Conservation (phyloP, 2,797 vertebrate genomes). For the Channa striata region DNA sequence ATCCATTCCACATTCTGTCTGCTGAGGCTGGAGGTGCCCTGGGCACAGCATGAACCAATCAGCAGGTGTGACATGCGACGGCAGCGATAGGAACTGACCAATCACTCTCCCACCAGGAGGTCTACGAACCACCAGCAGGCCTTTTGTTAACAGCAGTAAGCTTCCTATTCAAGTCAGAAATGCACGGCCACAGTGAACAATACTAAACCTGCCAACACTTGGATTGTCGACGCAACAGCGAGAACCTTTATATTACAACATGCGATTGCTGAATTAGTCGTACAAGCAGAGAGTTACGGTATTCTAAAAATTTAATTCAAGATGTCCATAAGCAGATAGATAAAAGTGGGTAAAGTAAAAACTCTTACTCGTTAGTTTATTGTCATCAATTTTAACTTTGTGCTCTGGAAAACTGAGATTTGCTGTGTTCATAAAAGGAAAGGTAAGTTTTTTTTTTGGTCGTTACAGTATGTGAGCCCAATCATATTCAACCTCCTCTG, state of each 20-base stretch:
- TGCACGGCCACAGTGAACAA: constrained; percentile 44
- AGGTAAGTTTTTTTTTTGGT: constrained; percentile 36
- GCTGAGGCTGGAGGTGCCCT: constrained; percentile 43
- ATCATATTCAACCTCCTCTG: constrained; percentile 61
- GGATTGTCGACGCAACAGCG: constrained; percentile 17
- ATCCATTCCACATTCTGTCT: constrained; percentile 46
- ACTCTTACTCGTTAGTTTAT: too few species aligned
- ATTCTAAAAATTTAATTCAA: too few species aligned
- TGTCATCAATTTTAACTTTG: neutral
- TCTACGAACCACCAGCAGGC: constrained; percentile 69
- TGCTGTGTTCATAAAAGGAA: constrained; percentile 41
- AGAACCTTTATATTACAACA: constrained; percentile 6
- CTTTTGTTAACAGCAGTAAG: constrained; percentile 63
- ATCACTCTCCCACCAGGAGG: constrained; percentile 74
- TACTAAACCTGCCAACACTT: constrained; percentile 24
- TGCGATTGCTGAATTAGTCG: neutral
- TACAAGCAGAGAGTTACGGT: too few species aligned
- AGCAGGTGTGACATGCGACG: constrained; percentile 76
- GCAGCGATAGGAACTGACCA: constrained; percentile 75
- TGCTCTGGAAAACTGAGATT: too few species aligned
- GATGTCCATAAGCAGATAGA: too few species aligned
- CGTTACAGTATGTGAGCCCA: constrained; percentile 20
- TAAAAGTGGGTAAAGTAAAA: neutral
- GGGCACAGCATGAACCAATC: constrained; percentile 70
- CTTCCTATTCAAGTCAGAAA: constrained; percentile 47